These are phyloP conservation scores for Tubulanus polymorphus DNA, from an alignment of 2,888 invertebrate genomes.

Conservation along the genomic window DNA sequence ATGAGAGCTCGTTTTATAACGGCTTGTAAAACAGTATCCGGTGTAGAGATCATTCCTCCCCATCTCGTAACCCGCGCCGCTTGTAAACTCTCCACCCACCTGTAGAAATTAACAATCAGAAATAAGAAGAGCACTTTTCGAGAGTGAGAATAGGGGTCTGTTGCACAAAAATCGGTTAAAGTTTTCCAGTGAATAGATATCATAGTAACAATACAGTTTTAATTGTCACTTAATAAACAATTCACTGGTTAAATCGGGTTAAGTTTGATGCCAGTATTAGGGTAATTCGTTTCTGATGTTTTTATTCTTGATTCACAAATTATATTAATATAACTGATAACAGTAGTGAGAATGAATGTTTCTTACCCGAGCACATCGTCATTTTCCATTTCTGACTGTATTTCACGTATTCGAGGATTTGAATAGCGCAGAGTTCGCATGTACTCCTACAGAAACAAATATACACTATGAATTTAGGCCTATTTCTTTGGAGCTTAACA, in stretches of 20 bases:
- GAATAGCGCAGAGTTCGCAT: constrained; percentile 89
- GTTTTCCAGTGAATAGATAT: not conserved
- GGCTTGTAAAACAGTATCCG: constrained; percentile 82
- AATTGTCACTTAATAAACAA: no score
- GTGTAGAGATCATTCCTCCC: constrained; percentile 99
- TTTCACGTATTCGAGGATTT: constrained; percentile 85
- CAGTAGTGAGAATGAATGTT: not conserved
- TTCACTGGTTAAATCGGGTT: no score
- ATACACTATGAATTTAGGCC: no score
- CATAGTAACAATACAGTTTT: not conserved
- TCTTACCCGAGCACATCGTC: constrained; percentile 72
- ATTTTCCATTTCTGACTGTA: constrained; percentile 90
- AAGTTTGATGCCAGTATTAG: no score
- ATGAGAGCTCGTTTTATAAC: constrained; percentile 90
- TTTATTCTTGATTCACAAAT: no score
- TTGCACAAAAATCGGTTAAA: not conserved
- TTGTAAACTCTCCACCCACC: constrained; percentile 47
- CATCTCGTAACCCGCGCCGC: constrained; percentile 78
- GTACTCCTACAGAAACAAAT: constrained; percentile 67
- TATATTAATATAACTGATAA: no score
- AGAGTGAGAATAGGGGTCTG: not conserved
- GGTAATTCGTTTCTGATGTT: no score
- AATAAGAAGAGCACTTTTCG: not conserved
- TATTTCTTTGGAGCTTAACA: constrained; percentile 2
- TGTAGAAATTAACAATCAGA: constrained; percentile 18